Evolutionary conservation across 2,113 vertebrate genomes (phyloP), one percentile per base, ranked within the genome.

Genomic region (Cochlearius cochlearius): DNA sequence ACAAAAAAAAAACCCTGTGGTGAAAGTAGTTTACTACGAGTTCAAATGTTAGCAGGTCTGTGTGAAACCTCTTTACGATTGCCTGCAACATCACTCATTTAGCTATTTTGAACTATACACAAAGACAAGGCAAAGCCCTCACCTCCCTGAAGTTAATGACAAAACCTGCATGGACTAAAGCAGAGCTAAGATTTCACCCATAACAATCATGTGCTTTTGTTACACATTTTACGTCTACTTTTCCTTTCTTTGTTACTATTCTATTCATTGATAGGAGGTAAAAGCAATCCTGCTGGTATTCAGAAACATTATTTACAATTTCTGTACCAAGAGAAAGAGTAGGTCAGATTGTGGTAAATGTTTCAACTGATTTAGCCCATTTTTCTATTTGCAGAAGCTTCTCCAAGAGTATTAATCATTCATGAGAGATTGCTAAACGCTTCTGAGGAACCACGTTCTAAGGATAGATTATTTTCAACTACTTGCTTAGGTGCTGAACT

Each of bases 251-350:
- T 94, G 86, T 92, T 86, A 49, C 39, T 81, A 19, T 72, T 82
- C 86, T 92, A 56, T 94, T 95, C 74, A 94, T 5, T 76, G 36
- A 60, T 50, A 82, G 59, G 58, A 94, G 64, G 86, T 45, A 95
- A 97, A 93, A 91, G 91, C 73, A 95, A 85, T 90, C 84, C 66
- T 69, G 66, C 58, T 91, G 71, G 53, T 73, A 85, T 73, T 94
- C 89, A 94, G 49, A 81, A 97, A 95, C 73, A 64, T 83, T 87
- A 90, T 92, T 94, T 91, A 85, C 86, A 68, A 92, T 88, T 96
- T 97, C 86, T 92, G 73, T 73, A 87, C 58, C 72, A 71, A 74
- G 62, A 91, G 66, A 86, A 93, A 88, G 80, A 20, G 4, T 27
- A 83, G 80, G 87, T 87, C 62, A 86, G 62, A 41, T 69, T 72